Percentiles rank a stretch among this genome's conserved stretches.
Evolutionary conservation across 2,113 vertebrate species (phyloP).

Genomic region (Forbesichthys agassizii): DNA sequence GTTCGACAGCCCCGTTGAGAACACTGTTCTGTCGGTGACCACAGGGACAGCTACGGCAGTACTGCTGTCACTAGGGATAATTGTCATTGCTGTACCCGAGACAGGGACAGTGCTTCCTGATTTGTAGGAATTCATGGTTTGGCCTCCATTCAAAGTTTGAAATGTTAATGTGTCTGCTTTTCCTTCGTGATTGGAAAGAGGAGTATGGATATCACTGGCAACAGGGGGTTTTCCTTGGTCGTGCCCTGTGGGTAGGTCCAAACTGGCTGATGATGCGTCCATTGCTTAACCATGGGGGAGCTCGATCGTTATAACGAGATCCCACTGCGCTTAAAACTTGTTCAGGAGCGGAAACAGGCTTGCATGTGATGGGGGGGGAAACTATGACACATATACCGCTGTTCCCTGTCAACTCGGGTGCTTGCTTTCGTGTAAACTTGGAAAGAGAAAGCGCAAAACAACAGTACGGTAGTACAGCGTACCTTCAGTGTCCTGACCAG

Average conservation of each 20-base stretch:
- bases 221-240: conserved; percentile 82
- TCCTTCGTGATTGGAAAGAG: conserved; percentile 75
- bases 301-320: conserved; percentile 78
- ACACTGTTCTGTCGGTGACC: conserved; percentile 83
- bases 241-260: conserved; percentile 79
- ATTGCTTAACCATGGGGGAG: conserved; percentile 83
- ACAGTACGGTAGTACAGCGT: conserved; percentile 57
- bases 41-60: conserved; percentile 76
- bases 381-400: conserved; percentile 34
- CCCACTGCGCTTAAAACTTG: conserved; percentile 76
- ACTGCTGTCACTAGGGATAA: conserved; percentile 55
- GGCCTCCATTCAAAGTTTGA: conserved; percentile 93
- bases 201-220: conserved; percentile 78
- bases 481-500: conserved; percentile 85
- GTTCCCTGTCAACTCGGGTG: conserved; percentile 28
- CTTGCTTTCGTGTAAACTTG: conserved; percentile 37
- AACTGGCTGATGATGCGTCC: conserved; percentile 77
- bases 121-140: conserved; percentile 87
- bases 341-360: conserved; percentile 66
- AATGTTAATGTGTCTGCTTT: conserved; percentile 79
- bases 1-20: conserved; percentile 77
- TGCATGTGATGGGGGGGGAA: conserved; percentile 54
- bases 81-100: conserved; percentile 74
- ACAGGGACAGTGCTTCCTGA: conserved; percentile 78
- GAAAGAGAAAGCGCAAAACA: conserved; percentile 54